A percentile compares a stretch with the other conserved stretches of the same genome.
phyloP scores from a whole-genome alignment of 2,888 invertebrate genomes.

The Drymonia ruficornis region DNA sequence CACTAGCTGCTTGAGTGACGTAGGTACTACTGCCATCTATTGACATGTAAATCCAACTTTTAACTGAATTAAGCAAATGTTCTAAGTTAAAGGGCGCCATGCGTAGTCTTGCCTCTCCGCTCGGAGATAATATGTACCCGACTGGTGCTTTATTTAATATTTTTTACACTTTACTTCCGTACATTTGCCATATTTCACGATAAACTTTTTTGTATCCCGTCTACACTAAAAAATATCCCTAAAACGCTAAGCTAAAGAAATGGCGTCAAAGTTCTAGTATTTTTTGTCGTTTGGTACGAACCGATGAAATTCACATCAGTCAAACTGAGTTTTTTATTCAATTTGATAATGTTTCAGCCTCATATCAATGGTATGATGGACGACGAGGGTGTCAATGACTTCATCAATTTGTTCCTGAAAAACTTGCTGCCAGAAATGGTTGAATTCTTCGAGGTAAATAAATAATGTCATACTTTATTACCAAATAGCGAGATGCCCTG shows the following conservation, averaged over 20 bases:
- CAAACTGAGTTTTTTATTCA: background rate
- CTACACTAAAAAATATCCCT: background rate
- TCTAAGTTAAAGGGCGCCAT: no score
- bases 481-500: no score
- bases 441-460: constrained; percentile 51
- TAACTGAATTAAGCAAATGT: no score
- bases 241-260: background rate
- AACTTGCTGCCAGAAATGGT: constrained; percentile 57
- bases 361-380: constrained; percentile 60
- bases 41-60: no score
- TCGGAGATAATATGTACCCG: background rate
- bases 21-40: no score
- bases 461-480: no score
- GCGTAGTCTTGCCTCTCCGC: no score
- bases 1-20: no score
- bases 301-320: no score
- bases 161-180: no score
- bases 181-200: background rate
- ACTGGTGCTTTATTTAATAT: no score
- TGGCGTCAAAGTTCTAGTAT: background rate
- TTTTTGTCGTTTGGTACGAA: no score
- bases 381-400: constrained; percentile 49
- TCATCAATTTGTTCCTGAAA: constrained; percentile 55
- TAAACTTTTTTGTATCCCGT: background rate
- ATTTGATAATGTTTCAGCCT: constrained; percentile 48